These are phyloP conservation scores for Pseudopipra pipra DNA, from an alignment of 2,113 vertebrate species.

Conservation along the genomic window DNA sequence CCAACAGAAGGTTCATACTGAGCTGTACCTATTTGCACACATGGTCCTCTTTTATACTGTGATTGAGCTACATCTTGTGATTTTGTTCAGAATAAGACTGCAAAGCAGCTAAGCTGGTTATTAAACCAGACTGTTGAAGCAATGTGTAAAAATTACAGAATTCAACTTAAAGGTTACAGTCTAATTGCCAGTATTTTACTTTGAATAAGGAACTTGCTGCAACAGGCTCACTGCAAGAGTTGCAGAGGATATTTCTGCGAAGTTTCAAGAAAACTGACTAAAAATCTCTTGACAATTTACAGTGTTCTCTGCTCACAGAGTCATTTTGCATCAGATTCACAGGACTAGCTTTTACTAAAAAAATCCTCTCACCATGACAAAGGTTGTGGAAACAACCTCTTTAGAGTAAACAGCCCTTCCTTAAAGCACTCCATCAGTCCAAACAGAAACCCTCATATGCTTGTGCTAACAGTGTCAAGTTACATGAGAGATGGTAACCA, in stretches of 20 bases:
- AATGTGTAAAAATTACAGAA: background rate
- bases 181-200: background rate
- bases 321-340: background rate
- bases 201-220: background rate
- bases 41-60: background rate
- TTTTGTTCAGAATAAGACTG: background rate
- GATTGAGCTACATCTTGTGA: background rate
- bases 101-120: background rate
- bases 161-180: background rate
- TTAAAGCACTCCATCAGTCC: background rate
- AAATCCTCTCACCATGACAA: background rate
- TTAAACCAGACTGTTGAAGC: background rate
- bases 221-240: background rate
- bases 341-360: background rate
- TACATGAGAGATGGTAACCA: background rate
- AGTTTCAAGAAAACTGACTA: background rate
- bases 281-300: background rate
- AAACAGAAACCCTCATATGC: background rate
- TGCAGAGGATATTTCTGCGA: background rate
- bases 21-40: background rate
- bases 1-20: background rate
- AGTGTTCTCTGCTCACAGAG: background rate
- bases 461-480: background rate
- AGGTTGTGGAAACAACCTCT: background rate
- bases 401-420: background rate